phyloP scores from a whole-genome alignment of 2,113 vertebrate species.

The mouse (Mus musculus) region GRCm39 chrX:35878001-35878500 shows the following conservation, averaged over 20 bases:
- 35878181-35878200: not conserved
- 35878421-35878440: constrained; percentile 84
- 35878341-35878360: constrained; percentile 87
- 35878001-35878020: not conserved
- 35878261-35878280: not conserved
- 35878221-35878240: not conserved
- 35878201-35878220: constrained; percentile 22
- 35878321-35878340: constrained; percentile 85
- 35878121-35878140: not conserved
- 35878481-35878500: constrained; percentile 85
- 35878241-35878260: not conserved
- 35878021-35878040: not conserved
- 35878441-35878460: constrained; percentile 77
- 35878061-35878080: not conserved
- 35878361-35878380: constrained; percentile 88
- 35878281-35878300: constrained; percentile 27
- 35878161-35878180: not conserved
- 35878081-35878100: not conserved
- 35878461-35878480: constrained; percentile 83
- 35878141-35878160: not conserved
- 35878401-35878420: constrained; percentile 88
- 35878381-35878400: constrained; percentile 87
- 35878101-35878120: not conserved
- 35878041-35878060: not conserved
- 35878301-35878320: constrained; percentile 17